phyloP scores from a whole-genome alignment of 2,113 vertebrate genomes.

The Turnix velox region DNA sequence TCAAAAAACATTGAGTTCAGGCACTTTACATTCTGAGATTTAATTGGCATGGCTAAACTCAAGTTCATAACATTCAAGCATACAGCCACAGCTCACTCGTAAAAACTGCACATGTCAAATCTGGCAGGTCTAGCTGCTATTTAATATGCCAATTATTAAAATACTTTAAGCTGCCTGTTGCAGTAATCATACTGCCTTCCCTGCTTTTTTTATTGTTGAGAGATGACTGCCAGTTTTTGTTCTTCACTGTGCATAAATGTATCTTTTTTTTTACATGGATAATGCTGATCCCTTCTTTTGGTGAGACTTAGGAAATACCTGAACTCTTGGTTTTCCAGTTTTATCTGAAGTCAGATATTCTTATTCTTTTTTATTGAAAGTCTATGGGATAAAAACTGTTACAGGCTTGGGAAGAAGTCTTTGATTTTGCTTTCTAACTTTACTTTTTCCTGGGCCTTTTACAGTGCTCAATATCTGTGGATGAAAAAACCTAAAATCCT shows the following conservation, averaged over 20 bases:
- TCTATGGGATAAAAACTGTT: not conserved
- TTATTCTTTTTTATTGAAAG: not conserved
- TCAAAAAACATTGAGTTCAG: not conserved
- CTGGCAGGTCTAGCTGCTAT: not conserved
- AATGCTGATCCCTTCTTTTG: not conserved
- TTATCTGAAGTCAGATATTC: rapidly evolving
- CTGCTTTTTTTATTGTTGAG: not conserved
- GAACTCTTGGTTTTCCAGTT: not conserved
- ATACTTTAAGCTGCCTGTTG: not conserved
- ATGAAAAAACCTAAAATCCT: not conserved
- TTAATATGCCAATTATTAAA: not conserved
- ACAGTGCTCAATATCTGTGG: not conserved
- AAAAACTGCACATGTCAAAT: not conserved
- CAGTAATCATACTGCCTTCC: not conserved
- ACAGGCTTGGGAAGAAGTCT: not conserved
- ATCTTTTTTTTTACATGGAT: not conserved
- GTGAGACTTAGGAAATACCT: not conserved
- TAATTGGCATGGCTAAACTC: constrained; percentile 14
- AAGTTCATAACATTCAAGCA: not conserved
- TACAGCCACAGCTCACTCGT: not conserved
- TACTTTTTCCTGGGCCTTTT: not conserved
- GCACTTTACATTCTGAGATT: not conserved
- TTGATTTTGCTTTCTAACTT: not conserved
- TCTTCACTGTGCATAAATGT: not conserved
- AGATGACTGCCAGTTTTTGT: not conserved